These are phyloP conservation scores for Malthinus seriepunctatus DNA, from an alignment of 2,888 invertebrate genomes.

Conservation along the genomic window DNA sequence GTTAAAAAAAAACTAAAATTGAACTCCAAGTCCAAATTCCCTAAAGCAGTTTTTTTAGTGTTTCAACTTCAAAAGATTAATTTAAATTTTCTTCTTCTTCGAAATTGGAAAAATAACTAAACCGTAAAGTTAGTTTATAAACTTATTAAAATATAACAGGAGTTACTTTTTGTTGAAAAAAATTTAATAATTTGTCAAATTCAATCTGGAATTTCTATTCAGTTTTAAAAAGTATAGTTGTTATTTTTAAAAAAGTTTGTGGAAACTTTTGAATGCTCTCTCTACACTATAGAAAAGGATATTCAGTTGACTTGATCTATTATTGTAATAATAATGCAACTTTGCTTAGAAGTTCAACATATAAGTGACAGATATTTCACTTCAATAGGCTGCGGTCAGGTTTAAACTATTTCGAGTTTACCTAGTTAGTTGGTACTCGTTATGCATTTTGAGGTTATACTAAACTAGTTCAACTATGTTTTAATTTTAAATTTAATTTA, in stretches of 20 bases:
- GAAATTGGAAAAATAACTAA: background rate
- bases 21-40: too few relatives aligned
- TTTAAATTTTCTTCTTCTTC: too few relatives aligned
- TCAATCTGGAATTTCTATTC: slow-evolving; percentile 21
- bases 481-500: too few relatives aligned
- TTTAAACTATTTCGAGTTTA: background rate
- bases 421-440: slow-evolving; percentile 16
- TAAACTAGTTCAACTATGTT: background rate
- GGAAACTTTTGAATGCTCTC: slow-evolving; percentile 17
- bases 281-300: background rate
- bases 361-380: slow-evolving; percentile 26
- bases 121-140: too few relatives aligned
- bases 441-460: slow-evolving; percentile 9
- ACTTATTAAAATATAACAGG: too few relatives aligned
- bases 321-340: slow-evolving; percentile 22
- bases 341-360: slow-evolving; percentile 16
- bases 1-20: too few relatives aligned
- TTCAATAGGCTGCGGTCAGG: slow-evolving; percentile 20
- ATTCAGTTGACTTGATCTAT: slow-evolving; percentile 23
- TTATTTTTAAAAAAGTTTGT: slow-evolving; percentile 25
- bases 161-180: too few relatives aligned
- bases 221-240: slow-evolving; percentile 26
- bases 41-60: too few relatives aligned
- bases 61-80: too few relatives aligned
- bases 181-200: slow-evolving; percentile 23